Evolutionary conservation across 2,797 vertebrate species (phyloP).

Genomic region (Perodicticus potto): DNA sequence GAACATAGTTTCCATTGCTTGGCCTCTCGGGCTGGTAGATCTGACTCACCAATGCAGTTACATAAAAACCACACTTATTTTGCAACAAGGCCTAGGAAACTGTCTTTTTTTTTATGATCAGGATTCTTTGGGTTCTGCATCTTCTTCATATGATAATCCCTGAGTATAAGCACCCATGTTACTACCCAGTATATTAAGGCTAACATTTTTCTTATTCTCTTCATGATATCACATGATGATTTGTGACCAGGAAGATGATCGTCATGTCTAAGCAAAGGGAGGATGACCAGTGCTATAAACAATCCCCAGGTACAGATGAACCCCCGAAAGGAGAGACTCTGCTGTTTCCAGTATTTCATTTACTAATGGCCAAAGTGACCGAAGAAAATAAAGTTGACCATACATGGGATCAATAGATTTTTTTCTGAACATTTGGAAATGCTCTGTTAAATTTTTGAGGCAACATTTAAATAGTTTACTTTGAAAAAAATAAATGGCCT

Average conservation of each 20-base stretch:
- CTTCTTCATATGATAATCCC: not conserved
- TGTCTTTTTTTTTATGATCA: not conserved
- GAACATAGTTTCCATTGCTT: not conserved
- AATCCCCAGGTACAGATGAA: not conserved
- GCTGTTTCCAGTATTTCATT: not conserved
- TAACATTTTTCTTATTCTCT: not conserved
- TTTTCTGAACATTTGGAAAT: not conserved
- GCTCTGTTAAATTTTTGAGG: constrained; percentile 10
- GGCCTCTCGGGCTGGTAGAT: not conserved
- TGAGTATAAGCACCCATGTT: not conserved
- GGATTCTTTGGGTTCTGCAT: not conserved
- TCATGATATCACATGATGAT: not conserved
- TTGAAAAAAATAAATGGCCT: not conserved
- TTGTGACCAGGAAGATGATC: not conserved
- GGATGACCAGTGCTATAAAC: not conserved
- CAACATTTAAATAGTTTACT: not conserved
- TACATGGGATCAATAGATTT: not conserved
- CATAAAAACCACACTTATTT: not conserved
- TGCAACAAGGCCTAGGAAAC: not conserved
- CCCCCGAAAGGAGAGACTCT: not conserved
- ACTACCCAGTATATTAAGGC: not conserved
- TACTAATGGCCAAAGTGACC: not conserved
- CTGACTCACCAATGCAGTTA: not conserved
- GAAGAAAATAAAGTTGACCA: not conserved
- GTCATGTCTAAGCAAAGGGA: not conserved